Evolutionary conservation across 2,113 vertebrate species (phyloP), one percentile per base, ranked within the genome.

Genomic region (Seriola dumerili): DNA sequence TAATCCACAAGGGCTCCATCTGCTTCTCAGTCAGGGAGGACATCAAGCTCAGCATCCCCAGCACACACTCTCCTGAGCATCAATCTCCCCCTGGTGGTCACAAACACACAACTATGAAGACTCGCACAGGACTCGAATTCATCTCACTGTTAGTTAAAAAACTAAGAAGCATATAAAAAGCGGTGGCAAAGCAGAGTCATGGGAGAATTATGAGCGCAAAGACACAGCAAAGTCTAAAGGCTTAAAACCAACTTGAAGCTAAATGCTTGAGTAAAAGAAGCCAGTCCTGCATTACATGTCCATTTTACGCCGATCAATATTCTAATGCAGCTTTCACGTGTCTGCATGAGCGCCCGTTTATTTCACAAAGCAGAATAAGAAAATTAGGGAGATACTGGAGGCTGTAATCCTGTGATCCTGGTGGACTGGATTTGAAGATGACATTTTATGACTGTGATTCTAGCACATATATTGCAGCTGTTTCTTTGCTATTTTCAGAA

Each of bases 71-170:
- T 83, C 83, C 6, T 23, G 23, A 34, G 38, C 59, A n/a, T 80
- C 89, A 44, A 88, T 81, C 3, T 87, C 84, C 57, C 58, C 88
- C 92, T 92, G 72, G 72, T 85, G 88, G 85, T 57, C 14, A 40
- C 5, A 91, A 69, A 83, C 70, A 86, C 23, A 54, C n/a, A 19
- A 69, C 57, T 32, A 58, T 34, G 46, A 69, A 55, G 62, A 23
- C 40, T 55, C 12, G 34, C 78, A 12, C 34, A 5, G 25, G 13
- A 54, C 16, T n/a, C 16, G 13, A 54, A 6, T 32, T 84, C 14
- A 42, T 38, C 32, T 54, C 12, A 54, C 11, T 54, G 29, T 29
- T 29, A 29, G 29, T 29, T 29, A 29, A 29, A 29, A 29, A 29
- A 29, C 29, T 29, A 29, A 29, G 29, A 29, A 29, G 29, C 29